These are phyloP conservation scores for Calypte anna DNA, from an alignment of 2,113 vertebrate genomes.

Conservation along the genomic window DNA sequence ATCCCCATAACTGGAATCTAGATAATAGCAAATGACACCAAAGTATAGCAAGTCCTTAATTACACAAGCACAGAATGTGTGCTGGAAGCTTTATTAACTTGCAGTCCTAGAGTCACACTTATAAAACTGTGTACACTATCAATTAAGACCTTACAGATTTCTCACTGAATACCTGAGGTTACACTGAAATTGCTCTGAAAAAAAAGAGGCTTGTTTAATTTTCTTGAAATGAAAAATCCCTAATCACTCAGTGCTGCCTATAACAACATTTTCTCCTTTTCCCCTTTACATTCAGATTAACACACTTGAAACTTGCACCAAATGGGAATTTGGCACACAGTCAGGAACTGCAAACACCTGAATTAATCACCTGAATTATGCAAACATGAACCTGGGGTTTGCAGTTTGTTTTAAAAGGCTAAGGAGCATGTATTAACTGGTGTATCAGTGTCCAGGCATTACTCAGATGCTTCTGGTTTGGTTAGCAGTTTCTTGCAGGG, in stretches of 20 bases:
- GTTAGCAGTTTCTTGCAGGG: background rate
- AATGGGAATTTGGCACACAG: background rate
- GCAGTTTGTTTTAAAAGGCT: conserved; percentile 6
- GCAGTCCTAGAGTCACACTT: background rate
- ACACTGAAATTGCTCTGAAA: background rate
- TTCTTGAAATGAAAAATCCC: background rate
- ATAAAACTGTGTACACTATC: background rate
- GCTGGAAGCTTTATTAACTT: conserved; percentile 11
- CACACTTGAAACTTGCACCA: background rate
- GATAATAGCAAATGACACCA: background rate
- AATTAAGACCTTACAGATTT: background rate
- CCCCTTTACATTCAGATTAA: background rate
- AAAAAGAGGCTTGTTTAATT: background rate
- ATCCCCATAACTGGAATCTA: background rate
- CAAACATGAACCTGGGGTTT: background rate
- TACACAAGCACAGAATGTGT: background rate
- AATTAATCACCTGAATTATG: conserved; percentile 27
- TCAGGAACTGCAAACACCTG: background rate
- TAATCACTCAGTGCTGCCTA: background rate
- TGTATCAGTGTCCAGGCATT: background rate
- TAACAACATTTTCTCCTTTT: background rate
- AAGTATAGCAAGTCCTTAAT: background rate
- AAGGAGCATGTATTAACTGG: background rate
- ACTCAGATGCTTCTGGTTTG: background rate
- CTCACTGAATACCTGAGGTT: background rate